A percentile compares a stretch with the other conserved stretches of the same genome.
phyloP scores from a whole-genome alignment of 2,888 invertebrate genomes.

The Drosophila testacea region DNA sequence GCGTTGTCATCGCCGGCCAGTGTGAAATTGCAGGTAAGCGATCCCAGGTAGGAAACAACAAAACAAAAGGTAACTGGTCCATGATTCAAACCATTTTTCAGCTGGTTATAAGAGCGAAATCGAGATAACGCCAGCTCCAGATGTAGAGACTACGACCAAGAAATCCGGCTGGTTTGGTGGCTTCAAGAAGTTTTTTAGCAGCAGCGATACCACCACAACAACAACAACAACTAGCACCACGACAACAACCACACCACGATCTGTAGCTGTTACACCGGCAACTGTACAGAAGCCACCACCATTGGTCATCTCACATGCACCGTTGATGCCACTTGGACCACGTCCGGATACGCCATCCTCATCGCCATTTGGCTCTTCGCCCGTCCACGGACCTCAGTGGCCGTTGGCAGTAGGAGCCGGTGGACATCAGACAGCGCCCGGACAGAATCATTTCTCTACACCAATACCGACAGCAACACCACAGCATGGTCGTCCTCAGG shows the following conservation, averaged over 20 bases:
- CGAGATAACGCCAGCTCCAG: conserved; percentile 80
- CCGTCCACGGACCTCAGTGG: conserved; percentile 67
- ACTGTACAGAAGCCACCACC: conserved; percentile 75
- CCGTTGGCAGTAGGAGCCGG: conserved; percentile 44
- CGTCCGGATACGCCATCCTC: conserved; percentile 82
- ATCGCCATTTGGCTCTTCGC: conserved; percentile 66
- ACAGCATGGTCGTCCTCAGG: conserved; percentile 38
- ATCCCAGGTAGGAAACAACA: not conserved
- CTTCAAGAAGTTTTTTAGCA: conserved; percentile 79
- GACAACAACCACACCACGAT: conserved; percentile 35
- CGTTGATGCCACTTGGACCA: conserved; percentile 80
- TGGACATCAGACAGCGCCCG: conserved; percentile 2
- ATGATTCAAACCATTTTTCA: conserved; percentile 19
- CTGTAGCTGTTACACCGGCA: conserved; percentile 26
- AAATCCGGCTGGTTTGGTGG: conserved; percentile 82
- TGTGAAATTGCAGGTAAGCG: conserved; percentile 77
- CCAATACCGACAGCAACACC: not conserved
- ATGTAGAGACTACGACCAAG: conserved; percentile 74
- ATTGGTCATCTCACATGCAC: conserved; percentile 76
- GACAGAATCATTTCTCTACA: not conserved
- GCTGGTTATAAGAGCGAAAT: conserved; percentile 78
- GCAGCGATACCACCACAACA: conserved; percentile 57
- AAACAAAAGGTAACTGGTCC: not conserved
- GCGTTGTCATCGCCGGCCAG: conserved; percentile 68
- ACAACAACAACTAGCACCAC: conserved; percentile 39